These are phyloP conservation scores for Coelinius sp. DNA, from an alignment of 2,888 invertebrate genomes.

Conservation along the genomic window DNA sequence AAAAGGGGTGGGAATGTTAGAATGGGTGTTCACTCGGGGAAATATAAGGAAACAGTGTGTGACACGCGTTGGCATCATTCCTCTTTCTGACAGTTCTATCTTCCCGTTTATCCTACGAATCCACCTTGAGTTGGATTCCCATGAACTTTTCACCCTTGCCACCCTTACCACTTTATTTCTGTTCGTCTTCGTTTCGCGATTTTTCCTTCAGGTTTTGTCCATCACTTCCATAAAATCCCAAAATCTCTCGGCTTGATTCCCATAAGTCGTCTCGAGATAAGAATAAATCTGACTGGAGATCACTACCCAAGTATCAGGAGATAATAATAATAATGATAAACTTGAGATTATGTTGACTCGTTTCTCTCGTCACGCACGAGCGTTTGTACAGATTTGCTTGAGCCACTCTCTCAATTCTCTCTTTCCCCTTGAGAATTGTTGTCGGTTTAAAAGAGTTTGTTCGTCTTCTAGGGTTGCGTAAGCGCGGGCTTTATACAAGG, in stretches of 20 bases:
- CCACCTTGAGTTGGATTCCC: slow-evolving; percentile 34
- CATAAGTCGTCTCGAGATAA: slow-evolving; percentile 11
- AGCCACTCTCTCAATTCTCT: too few species aligned
- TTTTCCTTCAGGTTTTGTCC: slow-evolving; percentile 46
- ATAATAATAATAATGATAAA: neutral
- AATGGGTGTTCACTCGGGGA: neutral
- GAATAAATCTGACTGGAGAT: neutral
- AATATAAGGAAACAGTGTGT: slow-evolving; percentile 25
- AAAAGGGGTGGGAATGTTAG: neutral
- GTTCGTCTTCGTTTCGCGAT: slow-evolving; percentile 4
- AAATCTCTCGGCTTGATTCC: slow-evolving; percentile 56
- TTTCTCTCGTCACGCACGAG: neutral
- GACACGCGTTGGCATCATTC: slow-evolving; percentile 62
- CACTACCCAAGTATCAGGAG: too few species aligned
- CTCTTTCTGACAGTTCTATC: slow-evolving; percentile 67
- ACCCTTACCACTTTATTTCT: slow-evolving; percentile 24
- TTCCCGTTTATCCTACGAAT: slow-evolving; percentile 58
- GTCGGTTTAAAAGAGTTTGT: neutral
- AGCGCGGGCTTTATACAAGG: slow-evolving; percentile 14
- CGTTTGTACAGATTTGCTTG: neutral
- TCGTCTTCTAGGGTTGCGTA: slow-evolving; percentile 26
- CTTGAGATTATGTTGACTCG: neutral
- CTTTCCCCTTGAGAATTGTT: neutral
- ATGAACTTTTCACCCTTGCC: slow-evolving; percentile 45
- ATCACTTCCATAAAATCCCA: slow-evolving; percentile 59